Base-by-base conservation (phyloP, 2,888 invertebrate genomes). In the Antitype chi region DNA sequence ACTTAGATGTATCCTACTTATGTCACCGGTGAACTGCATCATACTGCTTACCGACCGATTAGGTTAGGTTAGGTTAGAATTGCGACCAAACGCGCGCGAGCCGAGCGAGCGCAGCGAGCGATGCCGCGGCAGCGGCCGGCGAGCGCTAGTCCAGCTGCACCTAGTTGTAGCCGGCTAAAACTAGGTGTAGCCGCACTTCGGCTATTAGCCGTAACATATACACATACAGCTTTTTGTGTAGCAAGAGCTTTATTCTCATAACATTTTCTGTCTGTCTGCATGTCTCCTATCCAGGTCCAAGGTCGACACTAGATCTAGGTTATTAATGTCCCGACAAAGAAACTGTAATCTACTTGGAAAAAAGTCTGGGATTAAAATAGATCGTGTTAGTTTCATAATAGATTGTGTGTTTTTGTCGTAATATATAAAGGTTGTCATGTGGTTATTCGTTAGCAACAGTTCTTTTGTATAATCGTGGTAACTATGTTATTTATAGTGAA, bases 231-330 rank as follows among this genome's bases (percentile, higher is more conserved):
- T 13, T 62, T 32, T 32, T 32, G 23, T 62, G 23, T 13, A 23
- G 15, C 8, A 38, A 38, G 38, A 23, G 7, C 20, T 9, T 38
- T 55, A 25, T 53, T 28, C 38, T 11, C 7, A 68, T 53, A 64
- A 49, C 15, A 0, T 0, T 49, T 28, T 64, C 13, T 49, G n/a
- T n/a, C n/a, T n/a, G n/a, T n/a, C n/a, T n/a, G n/a, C n/a, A 13
- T 28, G 28, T 28, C 15, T 70, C 23, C 2, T 69, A 28, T 6
- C 38, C 52, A 28, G 60, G 13, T 43, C n/a, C 76, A 76, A 63
- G 47, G 53, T 28, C 20, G 11, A 53, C 9, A 28, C 25, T 11
- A 32, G 17, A 57, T 38, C 23, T 17, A 38, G 23, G 9, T 53
- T 49, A 53, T 62, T 76, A 63, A 15, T 47, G 9, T 47, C 55